These are phyloP conservation scores for Sciurus vulgaris DNA, from an alignment of 2,797 vertebrate species.

Conservation along the genomic window DNA sequence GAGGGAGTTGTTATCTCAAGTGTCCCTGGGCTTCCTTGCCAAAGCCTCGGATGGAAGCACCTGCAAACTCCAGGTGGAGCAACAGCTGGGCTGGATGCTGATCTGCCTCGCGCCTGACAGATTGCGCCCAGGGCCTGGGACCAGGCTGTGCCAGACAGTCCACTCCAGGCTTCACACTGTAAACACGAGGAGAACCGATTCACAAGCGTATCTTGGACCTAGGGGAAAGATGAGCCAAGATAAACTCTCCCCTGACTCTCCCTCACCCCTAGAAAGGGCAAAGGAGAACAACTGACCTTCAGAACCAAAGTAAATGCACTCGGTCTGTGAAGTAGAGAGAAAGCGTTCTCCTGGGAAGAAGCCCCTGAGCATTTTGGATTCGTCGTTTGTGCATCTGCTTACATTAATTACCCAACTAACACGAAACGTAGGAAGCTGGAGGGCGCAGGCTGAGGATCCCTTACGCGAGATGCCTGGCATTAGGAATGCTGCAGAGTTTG, in stretches of 20 bases:
- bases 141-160: fast-evolving
- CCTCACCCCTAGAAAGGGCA: background rate
- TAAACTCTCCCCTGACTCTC: background rate
- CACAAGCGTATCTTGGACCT: background rate
- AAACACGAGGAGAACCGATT: background rate
- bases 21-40: background rate
- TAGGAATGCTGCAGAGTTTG: background rate
- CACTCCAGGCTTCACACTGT: no score
- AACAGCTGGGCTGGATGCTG: no score
- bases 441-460: background rate
- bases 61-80: no score
- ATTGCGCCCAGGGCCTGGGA: background rate
- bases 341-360: background rate
- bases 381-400: background rate
- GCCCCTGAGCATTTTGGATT: background rate
- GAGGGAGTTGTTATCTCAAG: background rate
- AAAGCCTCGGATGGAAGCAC: fast-evolving
- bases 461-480: background rate
- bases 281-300: background rate
- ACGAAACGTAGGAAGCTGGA: background rate
- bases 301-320: background rate
- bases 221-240: background rate
- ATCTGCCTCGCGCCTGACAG: fast-evolving
- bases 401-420: background rate
- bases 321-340: background rate